Evolutionary conservation across 2,113 vertebrate genomes (phyloP).

Genomic region (Rostratula benghalensis): DNA sequence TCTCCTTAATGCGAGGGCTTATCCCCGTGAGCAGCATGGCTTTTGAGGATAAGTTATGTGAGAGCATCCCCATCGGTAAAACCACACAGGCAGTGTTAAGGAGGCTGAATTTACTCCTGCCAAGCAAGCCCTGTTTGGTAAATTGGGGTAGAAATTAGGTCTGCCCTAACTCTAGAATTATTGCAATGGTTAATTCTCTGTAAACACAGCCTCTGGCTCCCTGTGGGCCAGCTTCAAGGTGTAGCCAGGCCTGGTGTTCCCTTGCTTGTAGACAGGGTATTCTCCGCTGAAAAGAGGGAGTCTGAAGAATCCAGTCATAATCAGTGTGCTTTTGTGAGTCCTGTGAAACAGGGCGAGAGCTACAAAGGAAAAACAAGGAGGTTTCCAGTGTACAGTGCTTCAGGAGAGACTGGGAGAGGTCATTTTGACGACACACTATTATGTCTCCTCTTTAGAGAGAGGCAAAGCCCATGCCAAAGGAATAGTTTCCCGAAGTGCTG

Average conservation of each 20-base stretch:
- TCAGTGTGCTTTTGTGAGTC: constrained; percentile 37
- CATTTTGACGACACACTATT: constrained; percentile 36
- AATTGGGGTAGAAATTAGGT: background rate
- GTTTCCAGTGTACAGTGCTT: constrained; percentile 41
- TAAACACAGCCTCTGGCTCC: background rate
- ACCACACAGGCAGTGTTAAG: background rate
- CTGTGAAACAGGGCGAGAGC: background rate
- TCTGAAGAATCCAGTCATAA: constrained; percentile 33
- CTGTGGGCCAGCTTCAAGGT: background rate
- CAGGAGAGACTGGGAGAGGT: constrained; percentile 19
- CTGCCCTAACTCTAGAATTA: background rate
- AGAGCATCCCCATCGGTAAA: background rate
- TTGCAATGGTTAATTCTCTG: background rate
- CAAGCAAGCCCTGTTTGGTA: background rate
- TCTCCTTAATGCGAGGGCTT: background rate
- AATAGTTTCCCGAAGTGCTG: constrained; percentile 23
- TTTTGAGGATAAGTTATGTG: background rate
- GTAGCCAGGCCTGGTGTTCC: background rate
- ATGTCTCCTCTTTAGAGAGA: constrained; percentile 35
- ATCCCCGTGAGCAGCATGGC: background rate
- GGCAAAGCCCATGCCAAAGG: constrained; percentile 16
- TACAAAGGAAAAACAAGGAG: constrained; percentile 20
- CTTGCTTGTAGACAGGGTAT: background rate
- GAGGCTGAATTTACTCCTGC: background rate
- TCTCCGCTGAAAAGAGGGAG: background rate